phyloP scores from a whole-genome alignment of 1,140 invertebrate species.

The Aethina tumida region DNA sequence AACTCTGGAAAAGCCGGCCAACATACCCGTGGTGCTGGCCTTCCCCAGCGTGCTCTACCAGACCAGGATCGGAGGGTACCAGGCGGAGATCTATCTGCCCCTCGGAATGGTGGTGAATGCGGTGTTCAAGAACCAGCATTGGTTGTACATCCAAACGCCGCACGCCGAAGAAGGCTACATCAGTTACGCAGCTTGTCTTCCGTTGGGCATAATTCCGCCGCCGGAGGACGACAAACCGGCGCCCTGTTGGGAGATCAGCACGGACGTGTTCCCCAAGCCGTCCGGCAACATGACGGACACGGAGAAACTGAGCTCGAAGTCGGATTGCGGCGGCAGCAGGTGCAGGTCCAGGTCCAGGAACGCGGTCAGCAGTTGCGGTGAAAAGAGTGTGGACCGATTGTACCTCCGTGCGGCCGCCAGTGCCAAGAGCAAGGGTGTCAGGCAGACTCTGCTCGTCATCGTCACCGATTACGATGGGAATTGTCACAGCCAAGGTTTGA shows the following conservation, averaged over 20 bases:
- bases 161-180: slow-evolving; percentile 71
- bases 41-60: slow-evolving; percentile 65
- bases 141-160: slow-evolving; percentile 74
- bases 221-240: slow-evolving; percentile 23
- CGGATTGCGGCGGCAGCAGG: slow-evolving; percentile 39
- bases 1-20: slow-evolving; percentile 60
- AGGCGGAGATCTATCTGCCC: slow-evolving; percentile 59
- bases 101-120: slow-evolving; percentile 76
- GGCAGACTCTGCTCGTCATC: slow-evolving; percentile 58
- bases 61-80: slow-evolving; percentile 54
- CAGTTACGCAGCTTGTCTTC: slow-evolving; percentile 61
- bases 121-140: slow-evolving; percentile 70
- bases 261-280: slow-evolving; percentile 65
- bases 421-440: slow-evolving; percentile 35
- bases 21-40: slow-evolving; percentile 70
- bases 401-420: slow-evolving; percentile 49
- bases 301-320: slow-evolving; percentile 47
- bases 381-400: slow-evolving; percentile 56
- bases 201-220: slow-evolving; percentile 39
- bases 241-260: slow-evolving; percentile 65
- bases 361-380: slow-evolving; percentile 44
- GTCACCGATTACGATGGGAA: slow-evolving; percentile 50
- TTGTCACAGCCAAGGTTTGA: slow-evolving; percentile 43
- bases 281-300: slow-evolving; percentile 63
- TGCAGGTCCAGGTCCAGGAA: slow-evolving; percentile 35